phyloP scores from a whole-genome alignment of 2,888 invertebrate genomes.

The Laothoe populi region DNA sequence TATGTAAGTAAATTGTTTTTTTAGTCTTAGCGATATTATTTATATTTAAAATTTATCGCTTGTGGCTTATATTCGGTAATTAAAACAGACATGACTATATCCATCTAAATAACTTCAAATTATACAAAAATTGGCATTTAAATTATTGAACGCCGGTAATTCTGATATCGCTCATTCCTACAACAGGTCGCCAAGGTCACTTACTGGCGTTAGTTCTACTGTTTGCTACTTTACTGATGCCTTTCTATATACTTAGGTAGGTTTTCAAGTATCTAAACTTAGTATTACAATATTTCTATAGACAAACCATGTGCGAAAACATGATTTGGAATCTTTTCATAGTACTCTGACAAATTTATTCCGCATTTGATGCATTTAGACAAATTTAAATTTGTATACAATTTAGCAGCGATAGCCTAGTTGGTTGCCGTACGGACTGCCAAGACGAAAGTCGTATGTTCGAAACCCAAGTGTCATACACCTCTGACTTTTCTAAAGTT shows the following conservation, averaged over 20 bases:
- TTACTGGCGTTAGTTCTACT: background rate
- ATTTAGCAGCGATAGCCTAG: too few relatives aligned
- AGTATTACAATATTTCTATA: too few relatives aligned
- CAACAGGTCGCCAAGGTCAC: conserved; percentile 5
- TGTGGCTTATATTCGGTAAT: background rate
- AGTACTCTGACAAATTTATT: too few relatives aligned
- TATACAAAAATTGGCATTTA: background rate
- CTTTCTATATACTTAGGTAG: background rate
- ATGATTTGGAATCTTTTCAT: too few relatives aligned
- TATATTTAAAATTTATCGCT: background rate
- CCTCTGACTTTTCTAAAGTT: too few relatives aligned
- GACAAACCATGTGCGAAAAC: too few relatives aligned
- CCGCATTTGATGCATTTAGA: too few relatives aligned
- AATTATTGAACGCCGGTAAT: conserved; percentile 2
- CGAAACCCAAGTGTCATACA: too few relatives aligned
- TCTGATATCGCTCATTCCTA: background rate
- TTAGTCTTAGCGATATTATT: conserved; percentile 16
- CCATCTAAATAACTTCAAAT: background rate
- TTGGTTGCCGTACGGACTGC: too few relatives aligned
- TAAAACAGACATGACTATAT: background rate
- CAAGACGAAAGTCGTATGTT: too few relatives aligned
- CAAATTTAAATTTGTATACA: too few relatives aligned
- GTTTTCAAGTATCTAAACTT: background rate
- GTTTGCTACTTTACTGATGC: background rate
- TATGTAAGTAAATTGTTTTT: conserved; percentile 62